Base-by-base conservation (phyloP, 2,113 vertebrate species). In the Malurus alboscapulatus region DNA sequence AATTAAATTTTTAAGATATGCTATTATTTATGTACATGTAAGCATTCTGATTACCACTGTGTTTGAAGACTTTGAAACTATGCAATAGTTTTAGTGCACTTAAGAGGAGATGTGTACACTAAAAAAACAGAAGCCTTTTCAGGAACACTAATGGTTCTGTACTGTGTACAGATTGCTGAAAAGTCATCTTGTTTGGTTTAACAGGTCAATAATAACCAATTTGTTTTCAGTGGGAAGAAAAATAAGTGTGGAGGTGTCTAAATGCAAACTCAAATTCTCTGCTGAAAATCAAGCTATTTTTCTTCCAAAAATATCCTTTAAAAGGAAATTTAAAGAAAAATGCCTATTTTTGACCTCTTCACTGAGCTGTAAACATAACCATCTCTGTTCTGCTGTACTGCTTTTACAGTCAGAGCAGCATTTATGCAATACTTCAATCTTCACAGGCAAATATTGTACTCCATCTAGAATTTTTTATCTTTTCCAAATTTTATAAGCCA, bases 1-100 rank as follows among this genome's bases (percentile, higher is more conserved):
- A 77, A 93, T 84, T 79, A 71, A 16, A 65, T 92, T 94, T 94
- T 84, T 71, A 96, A 96, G 95, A 96, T 84, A 97, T 89, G 71
- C 96, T 96, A 44, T 90, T 96, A 86, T 96, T 97, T 97, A 94
- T 95, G 69, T 92, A 57, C 50, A 84, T 34, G 65, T 51, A 90
- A 96, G 75, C 94, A 96, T 86, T 91, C 69, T 75, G 72, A 77
- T 90, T 90, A 69, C 77, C 87, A 68, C 91, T 91, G 84, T 66
- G 54, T 90, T 88, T 90, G 87, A 63, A 95, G 79, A 92, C 75
- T 63, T 75, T 73, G 79, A 73, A 93, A 66, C 95, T 76, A 76
- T 95, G 94, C 92, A 93, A 67, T 94, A 95, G 80, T 53, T 86
- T 44, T n/a, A n/a, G 79, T 79, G 81, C 89, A 82, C 69, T 87